Evolutionary conservation across 2,797 vertebrate species (phyloP).

Genomic region (Spheniscus humboldti): DNA sequence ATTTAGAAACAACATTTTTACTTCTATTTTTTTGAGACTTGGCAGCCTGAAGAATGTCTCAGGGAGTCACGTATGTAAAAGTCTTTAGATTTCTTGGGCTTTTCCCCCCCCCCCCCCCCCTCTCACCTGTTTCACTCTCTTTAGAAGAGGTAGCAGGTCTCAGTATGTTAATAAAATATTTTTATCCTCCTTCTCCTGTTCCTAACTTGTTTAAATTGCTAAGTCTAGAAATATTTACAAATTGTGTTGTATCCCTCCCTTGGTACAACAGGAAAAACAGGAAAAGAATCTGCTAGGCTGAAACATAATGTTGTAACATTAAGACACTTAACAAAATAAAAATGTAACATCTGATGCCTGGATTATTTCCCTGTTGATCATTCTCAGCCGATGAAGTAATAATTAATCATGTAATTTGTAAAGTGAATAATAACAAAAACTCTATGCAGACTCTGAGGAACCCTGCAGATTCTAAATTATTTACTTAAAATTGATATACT

Average conservation of each 20-base stretch:
- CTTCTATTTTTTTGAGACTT: not conserved
- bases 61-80: not conserved
- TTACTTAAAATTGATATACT: not conserved
- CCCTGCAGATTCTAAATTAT: not conserved
- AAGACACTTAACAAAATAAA: not conserved
- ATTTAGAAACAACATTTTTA: not conserved
- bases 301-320: not conserved
- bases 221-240: not conserved
- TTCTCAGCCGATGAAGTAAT: not conserved
- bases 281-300: not conserved
- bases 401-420: not conserved
- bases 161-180: not conserved
- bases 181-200: not conserved
- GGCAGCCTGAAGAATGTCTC: not conserved
- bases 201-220: not conserved
- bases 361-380: not conserved
- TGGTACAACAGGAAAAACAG: not conserved
- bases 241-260: not conserved
- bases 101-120: no score
- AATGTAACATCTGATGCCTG: not conserved
- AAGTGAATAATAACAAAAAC: not conserved
- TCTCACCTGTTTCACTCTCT: not conserved
- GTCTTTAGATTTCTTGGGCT: not conserved
- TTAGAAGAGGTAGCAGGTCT: not conserved
- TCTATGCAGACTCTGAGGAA: not conserved